Evolutionary conservation across 2,797 vertebrate genomes (phyloP).

Genomic region (Sebastes kiyomatsui): DNA sequence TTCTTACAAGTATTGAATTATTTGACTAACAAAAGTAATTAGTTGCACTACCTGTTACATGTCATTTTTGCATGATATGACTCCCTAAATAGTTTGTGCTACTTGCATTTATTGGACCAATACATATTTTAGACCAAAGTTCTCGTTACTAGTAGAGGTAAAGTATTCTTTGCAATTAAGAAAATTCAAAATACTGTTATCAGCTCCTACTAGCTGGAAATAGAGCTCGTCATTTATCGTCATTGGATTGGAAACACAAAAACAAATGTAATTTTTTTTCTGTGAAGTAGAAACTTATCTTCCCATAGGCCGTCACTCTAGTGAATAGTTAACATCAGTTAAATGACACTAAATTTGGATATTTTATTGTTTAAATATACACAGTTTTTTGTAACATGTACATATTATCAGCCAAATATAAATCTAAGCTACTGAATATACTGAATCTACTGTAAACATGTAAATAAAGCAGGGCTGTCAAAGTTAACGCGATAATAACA

Average conservation of each 20-base stretch:
- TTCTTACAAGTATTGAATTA: conserved; percentile 10
- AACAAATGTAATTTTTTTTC: neutral
- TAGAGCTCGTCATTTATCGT: accelerated
- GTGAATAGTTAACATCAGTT: no score
- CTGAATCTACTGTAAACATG: no score
- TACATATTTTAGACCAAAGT: conserved; percentile 14
- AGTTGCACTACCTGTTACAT: neutral
- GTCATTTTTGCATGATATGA: neutral
- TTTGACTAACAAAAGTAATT: neutral
- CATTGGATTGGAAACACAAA: neutral
- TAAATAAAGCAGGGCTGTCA: no score
- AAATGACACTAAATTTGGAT: no score
- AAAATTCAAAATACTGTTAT: neutral
- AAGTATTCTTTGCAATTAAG: neutral
- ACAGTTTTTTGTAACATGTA: no score
- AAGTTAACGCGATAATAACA: no score
- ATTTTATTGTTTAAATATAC: no score
- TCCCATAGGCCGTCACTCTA: no score
- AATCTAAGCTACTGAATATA: no score
- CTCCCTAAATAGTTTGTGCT: neutral
- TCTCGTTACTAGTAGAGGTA: neutral
- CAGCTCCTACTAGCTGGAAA: neutral
- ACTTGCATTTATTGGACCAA: neutral
- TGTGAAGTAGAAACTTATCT: neutral
- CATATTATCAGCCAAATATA: no score